Base-by-base conservation (phyloP, 1,140 invertebrate species). In the Teleopsis dalmanni region DNA sequence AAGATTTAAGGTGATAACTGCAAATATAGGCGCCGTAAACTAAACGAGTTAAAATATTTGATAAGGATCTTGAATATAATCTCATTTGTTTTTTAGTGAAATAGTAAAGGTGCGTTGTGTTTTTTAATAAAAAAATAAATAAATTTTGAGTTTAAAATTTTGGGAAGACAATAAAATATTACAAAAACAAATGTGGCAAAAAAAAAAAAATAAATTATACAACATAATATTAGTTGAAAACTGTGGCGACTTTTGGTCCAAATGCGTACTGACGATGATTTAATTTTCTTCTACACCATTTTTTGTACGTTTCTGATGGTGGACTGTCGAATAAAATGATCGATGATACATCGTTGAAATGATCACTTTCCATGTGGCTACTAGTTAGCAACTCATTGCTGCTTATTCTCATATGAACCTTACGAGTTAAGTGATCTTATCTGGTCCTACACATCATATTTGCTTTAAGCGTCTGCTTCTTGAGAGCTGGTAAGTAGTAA, bases 41-140 rank as follows among this genome's bases (percentile, higher is more conserved):
- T 62, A 65, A 65, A 65, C 59, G 62, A 65, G 59, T 65, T 65
- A 65, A 62, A 62, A 59, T 43, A 55, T 56, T 58, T 60, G 62
- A 65, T 65, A 65, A 60, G 62, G 62, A 65, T 65, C 62, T 65
- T 47, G 59, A 43, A n/a, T n/a, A n/a, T n/a, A n/a, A n/a, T n/a
- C n/a, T n/a, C n/a, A n/a, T n/a, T n/a, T n/a, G n/a, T n/a, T n/a
- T n/a, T n/a, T n/a, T n/a, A n/a, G n/a, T n/a, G n/a, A n/a, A n/a
- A n/a, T n/a, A n/a, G n/a, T n/a, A n/a, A n/a, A n/a, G n/a, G n/a
- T n/a, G n/a, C n/a, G n/a, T n/a, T n/a, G n/a, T n/a, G n/a, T n/a
- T n/a, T n/a, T n/a, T n/a, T n/a, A n/a, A n/a, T n/a, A n/a, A n/a
- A n/a, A n/a, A n/a, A n/a, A n/a, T n/a, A n/a, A n/a, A n/a, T n/a